Base-by-base conservation (phyloP, 1,140 invertebrate genomes). In the Drosophila nigrodunni region DNA sequence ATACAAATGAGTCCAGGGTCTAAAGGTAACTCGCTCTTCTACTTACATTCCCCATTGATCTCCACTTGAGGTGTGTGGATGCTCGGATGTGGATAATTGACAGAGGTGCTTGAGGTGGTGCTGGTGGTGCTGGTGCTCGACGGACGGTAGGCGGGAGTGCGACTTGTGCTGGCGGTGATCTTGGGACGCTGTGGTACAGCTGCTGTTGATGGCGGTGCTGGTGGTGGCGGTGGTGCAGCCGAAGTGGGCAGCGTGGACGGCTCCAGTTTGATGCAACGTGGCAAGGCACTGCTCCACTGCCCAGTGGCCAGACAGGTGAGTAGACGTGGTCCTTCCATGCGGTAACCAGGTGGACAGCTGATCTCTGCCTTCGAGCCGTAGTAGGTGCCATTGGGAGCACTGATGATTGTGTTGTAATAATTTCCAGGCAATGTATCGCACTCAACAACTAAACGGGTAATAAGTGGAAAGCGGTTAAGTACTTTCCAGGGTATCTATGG, bases 311-410 rank as follows among this genome's bases (percentile, higher is more conserved):
- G 93, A 82, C 97, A 98, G 34, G 94, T 94, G 30, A 97, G 94
- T 57, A 94, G 93, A 7, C 94, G 93, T 0, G 95, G 93, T 18
- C 97, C 97, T 18, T 95, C 93, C 49, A 98, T 92, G 70, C 93
- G 94, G 87, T 94, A 97, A 3, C 96, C 95, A 13, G 94, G 93
- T 6, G 95, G 93, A 85, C 97, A 98, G 11, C 94, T 94, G 86
- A 98, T 98, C 70, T 95, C 95, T 6, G 97, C 95, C 11, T 95
- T 92, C 47, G 95, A 95, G 79, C 95, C 96, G 91, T 94, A 96
- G 72, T 94, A 94, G 11, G 94, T 96, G 75, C 94, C 94, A 93
- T 95, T 96, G 82, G 93, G 95, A 0, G 94, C 93, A 7, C 96
- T 92, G 21, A 94, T 92, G 41, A 96, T 94, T 25, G 94, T 94